Percentiles rank a stretch among this genome's conserved stretches.
phyloP scores from a whole-genome alignment of 2,888 invertebrate species.

The Ochropacha duplaris region DNA sequence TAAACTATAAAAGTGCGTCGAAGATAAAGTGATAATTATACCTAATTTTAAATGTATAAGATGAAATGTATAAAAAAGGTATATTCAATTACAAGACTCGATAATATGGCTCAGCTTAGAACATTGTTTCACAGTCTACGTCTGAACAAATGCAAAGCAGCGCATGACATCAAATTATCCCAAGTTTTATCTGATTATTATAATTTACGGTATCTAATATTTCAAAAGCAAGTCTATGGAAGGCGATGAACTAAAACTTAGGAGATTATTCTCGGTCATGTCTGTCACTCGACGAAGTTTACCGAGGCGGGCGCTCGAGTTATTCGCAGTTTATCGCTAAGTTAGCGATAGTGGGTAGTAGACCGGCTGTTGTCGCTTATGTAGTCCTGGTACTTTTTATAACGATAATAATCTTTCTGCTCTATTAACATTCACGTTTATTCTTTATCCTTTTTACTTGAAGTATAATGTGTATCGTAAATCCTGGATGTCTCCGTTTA shows the following conservation, averaged over 20 bases:
- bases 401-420: constrained; percentile 12
- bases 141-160: background rate
- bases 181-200: constrained; percentile 30
- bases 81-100: background rate
- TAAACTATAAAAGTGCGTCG: too few relatives aligned
- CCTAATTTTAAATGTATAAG: too few relatives aligned
- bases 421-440: background rate
- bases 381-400: constrained; percentile 31
- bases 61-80: too few relatives aligned
- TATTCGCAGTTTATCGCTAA: constrained; percentile 47
- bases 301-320: constrained; percentile 29
- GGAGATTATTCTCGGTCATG: constrained; percentile 45
- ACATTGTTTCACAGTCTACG: background rate
- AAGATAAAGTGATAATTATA: too few relatives aligned
- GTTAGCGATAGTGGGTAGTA: constrained; percentile 33
- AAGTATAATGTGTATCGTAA: background rate
- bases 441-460: background rate
- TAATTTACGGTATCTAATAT: constrained; percentile 31
- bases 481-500: constrained; percentile 4
- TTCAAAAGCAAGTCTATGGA: constrained; percentile 27
- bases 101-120: background rate
- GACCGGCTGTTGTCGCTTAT: constrained; percentile 34
- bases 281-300: constrained; percentile 33
- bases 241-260: constrained; percentile 40
- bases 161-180: constrained; percentile 20